phyloP scores from a whole-genome alignment of 2,888 invertebrate genomes.

The Philereme transversata region DNA sequence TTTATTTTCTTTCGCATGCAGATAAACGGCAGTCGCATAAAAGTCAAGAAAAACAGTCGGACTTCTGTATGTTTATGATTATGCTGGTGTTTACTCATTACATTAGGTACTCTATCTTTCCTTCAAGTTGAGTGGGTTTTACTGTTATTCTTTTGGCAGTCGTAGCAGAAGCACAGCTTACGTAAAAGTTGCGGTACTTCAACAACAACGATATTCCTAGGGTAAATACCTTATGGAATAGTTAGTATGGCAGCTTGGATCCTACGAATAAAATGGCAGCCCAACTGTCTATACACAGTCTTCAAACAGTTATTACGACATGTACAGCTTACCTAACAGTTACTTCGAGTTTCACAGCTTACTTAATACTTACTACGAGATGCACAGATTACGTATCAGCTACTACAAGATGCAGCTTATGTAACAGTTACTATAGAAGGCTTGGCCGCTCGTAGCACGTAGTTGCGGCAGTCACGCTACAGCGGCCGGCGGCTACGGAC shows the following conservation, averaged over 20 bases:
- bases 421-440: constrained; percentile 23
- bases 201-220: too few relatives aligned
- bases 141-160: constrained; percentile 2
- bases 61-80: too few relatives aligned
- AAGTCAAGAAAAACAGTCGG: too few relatives aligned
- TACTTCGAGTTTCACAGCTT: too few relatives aligned
- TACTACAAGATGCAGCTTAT: neutral
- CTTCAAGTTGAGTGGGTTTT: neutral
- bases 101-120: too few relatives aligned
- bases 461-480: constrained; percentile 78
- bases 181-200: too few relatives aligned
- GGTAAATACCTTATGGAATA: too few relatives aligned
- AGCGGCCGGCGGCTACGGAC: constrained; percentile 58
- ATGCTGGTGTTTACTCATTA: too few relatives aligned
- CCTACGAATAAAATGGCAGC: neutral
- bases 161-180: too few relatives aligned
- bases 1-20: too few relatives aligned
- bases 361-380: neutral
- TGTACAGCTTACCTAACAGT: constrained; percentile 10
- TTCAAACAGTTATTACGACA: constrained; percentile 21
- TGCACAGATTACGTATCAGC: constrained; percentile 27
- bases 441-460: constrained; percentile 41
- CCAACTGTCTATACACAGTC: constrained; percentile 14
- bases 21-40: too few relatives aligned
- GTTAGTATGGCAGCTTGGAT: too few relatives aligned